These are phyloP conservation scores for Scleropages formosus DNA, from an alignment of 2,797 vertebrate genomes.

Conservation along the genomic window DNA sequence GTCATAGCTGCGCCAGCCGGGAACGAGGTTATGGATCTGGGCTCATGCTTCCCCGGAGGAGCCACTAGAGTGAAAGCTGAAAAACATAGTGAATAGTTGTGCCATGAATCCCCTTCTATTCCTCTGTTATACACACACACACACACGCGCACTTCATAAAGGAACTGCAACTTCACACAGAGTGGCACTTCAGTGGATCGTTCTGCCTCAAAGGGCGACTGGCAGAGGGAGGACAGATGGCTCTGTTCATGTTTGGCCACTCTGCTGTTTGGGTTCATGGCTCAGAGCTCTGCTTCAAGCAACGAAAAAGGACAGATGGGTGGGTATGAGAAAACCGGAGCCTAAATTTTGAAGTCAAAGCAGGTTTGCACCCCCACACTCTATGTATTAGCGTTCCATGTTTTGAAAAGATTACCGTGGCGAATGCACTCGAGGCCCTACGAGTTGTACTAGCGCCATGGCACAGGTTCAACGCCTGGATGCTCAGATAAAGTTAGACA, in stretches of 20 bases:
- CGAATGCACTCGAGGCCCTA: too few relatives aligned
- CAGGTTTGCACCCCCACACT: not conserved
- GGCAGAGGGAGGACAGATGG: not conserved
- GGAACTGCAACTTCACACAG: conserved; percentile 10
- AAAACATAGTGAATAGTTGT: not conserved
- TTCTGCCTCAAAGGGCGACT: not conserved
- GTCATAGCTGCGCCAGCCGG: conserved; percentile 3
- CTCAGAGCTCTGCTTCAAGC: not conserved
- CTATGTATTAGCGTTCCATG: not conserved
- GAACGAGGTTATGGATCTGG: conserved; percentile 7
- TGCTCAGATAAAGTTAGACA: not conserved
- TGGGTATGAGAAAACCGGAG: not conserved
- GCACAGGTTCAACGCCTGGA: not conserved
- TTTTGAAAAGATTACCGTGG: too few relatives aligned
- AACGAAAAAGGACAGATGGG: not conserved
- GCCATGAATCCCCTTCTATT: conserved; percentile 35
- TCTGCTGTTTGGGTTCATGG: not conserved
- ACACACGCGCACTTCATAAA: not conserved
- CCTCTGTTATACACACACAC: conserved; percentile 21
- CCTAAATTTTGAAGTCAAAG: not conserved
- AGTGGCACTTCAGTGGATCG: not conserved
- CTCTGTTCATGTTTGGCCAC: not conserved
- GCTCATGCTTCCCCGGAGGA: conserved; percentile 12
- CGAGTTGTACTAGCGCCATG: not conserved
- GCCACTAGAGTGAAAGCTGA: conserved; percentile 5